Conservation (phyloP, 1,140 invertebrate species). For the Bicyclus anynana region DNA sequence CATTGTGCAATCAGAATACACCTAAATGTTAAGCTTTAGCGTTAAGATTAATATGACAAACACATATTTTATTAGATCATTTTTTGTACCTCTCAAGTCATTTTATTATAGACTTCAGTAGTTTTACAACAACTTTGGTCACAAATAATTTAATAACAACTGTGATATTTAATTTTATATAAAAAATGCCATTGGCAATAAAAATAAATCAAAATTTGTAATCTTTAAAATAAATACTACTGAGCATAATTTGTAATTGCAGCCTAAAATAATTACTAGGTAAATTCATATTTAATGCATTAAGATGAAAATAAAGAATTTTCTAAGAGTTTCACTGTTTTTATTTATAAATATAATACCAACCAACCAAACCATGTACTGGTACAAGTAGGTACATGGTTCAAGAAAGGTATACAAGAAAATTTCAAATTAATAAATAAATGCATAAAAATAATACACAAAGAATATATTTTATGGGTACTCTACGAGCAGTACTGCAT, state of each 20-base stretch:
- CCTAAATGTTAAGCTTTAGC: slow-evolving; percentile 15
- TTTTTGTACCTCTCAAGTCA: slow-evolving; percentile 43
- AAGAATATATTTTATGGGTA: no score
- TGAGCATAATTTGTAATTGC: slow-evolving; percentile 42
- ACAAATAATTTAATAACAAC: slow-evolving; percentile 72
- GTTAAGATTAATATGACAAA: not conserved
- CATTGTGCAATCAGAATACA: slow-evolving; percentile 44
- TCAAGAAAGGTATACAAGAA: no score
- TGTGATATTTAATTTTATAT: slow-evolving; percentile 75
- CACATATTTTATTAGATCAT: slow-evolving; percentile 7
- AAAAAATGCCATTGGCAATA: slow-evolving; percentile 64
- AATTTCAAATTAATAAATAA: no score
- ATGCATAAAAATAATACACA: no score
- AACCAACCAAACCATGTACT: no score
- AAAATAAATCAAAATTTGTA: slow-evolving; percentile 62
- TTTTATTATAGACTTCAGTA: slow-evolving; percentile 42
- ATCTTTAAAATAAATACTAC: slow-evolving; percentile 49
- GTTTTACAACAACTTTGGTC: slow-evolving; percentile 59
- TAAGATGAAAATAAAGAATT: slow-evolving; percentile 23
- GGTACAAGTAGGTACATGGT: no score
- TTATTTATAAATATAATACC: no score
- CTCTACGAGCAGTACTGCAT: no score
- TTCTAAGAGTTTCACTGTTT: slow-evolving; percentile 2
- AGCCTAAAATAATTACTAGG: slow-evolving; percentile 39
- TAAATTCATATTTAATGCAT: slow-evolving; percentile 11